A percentile compares a stretch with the other conserved stretches of the same genome.
Evolutionary conservation across 2,113 vertebrate genomes (phyloP).

Genomic region (Nestor notabilis): DNA sequence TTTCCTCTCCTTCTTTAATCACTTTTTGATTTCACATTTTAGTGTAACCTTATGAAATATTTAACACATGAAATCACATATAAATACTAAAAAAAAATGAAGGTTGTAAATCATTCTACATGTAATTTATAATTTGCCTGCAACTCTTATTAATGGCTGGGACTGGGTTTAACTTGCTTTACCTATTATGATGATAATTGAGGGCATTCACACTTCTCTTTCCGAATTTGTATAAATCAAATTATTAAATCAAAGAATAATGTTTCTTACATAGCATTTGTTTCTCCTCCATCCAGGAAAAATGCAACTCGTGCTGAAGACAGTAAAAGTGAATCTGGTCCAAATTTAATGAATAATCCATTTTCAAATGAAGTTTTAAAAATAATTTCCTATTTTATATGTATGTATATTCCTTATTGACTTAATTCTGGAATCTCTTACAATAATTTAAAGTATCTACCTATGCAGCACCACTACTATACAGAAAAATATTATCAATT

Average conservation of each 20-base stretch:
- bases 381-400: background rate
- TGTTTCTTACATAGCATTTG: background rate
- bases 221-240: background rate
- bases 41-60: background rate
- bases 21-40: background rate
- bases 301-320: background rate
- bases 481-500: background rate
- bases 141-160: background rate
- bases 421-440: background rate
- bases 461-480: background rate
- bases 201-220: background rate
- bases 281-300: background rate
- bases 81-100: background rate
- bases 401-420: background rate
- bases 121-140: background rate
- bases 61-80: background rate
- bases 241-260: background rate
- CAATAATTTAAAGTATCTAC: background rate
- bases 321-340: background rate
- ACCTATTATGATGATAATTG: background rate
- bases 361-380: background rate
- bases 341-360: background rate
- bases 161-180: background rate
- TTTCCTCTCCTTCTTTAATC: background rate
- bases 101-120: background rate